Evolutionary conservation across 1,140 invertebrate genomes (phyloP), one percentile per base, ranked within the genome.

Genomic region (Linepithema humile): DNA sequence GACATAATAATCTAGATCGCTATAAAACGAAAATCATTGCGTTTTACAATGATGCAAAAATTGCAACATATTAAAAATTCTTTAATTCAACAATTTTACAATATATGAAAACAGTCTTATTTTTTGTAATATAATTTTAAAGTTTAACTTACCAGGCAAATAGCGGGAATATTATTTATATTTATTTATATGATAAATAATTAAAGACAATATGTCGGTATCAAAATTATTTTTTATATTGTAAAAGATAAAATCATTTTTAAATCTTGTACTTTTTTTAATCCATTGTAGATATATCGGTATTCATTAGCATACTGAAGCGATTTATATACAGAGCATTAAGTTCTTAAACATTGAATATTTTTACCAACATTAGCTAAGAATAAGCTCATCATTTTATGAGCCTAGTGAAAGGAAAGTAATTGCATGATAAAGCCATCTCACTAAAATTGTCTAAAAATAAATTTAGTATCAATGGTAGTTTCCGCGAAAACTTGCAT

Each of bases 401-500:
- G 55, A 23, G 50, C 35, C 15, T 65, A 23, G 9, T 20, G 15
- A 26, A 32, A 62, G n/a, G 38, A 29, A 64, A 77, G 20, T 50
- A 65, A 64, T 26, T 75, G 57, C 29, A 40, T 29, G 45, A 65
- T 40, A 29, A 55, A 43, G 12, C 35, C 26, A 29, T 55, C 4
- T 6, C 50, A 55, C n/a, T 78, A 43, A 29, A 55, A 80, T 70
- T 55, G 20, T 70, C 48, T 55, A 70, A 65, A 67, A 82, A 57
- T 53, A 38, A 59, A 6, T 62, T 15, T 29, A 40, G 10, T 43
- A 55, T 43, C 69, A 82, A 82, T 45, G 29, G 53, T 3, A 50
- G 48, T 32, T 70, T 40, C 40, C 7, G 48, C 6, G 84, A 77
- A 90, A 91, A 91, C 89, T 89, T 89, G 83, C 88, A 86, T 90